Evolutionary conservation across 2,113 vertebrate genomes (phyloP).

Genomic region (Poecile atricapillus): DNA sequence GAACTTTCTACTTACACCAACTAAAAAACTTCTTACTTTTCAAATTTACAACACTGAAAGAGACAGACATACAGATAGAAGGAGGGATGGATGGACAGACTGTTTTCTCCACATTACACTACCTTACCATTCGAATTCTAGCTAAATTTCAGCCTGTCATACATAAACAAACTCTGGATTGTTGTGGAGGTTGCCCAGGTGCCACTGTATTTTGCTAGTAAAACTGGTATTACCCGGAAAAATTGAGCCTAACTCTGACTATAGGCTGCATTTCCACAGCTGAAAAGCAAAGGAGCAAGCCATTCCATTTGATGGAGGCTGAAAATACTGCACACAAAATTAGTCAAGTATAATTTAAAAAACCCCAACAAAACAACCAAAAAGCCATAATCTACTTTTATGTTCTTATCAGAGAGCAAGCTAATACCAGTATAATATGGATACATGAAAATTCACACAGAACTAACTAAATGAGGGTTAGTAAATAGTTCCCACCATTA

Average conservation of each 20-base stretch:
- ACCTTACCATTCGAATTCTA: not conserved
- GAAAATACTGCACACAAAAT: not conserved
- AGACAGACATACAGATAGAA: not conserved
- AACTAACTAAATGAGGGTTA: not conserved
- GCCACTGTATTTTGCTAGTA: not conserved
- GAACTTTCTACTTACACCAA: not conserved
- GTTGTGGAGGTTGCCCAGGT: not conserved
- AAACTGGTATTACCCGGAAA: not conserved
- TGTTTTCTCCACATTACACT: not conserved
- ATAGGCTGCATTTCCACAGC: not conserved
- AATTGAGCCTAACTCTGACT: not conserved
- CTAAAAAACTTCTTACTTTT: not conserved
- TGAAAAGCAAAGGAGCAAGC: not conserved
- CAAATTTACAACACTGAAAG: not conserved
- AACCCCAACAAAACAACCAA: rapidly evolving
- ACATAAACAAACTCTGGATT: not conserved
- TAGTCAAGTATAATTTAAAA: not conserved
- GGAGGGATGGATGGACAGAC: rapidly evolving
- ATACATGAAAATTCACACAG: not conserved
- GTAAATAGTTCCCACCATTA: not conserved
- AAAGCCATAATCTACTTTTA: not conserved
- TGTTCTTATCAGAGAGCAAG: not conserved
- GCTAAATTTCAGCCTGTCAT: not conserved
- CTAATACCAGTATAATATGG: not conserved
- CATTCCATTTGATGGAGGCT: not conserved